Evolutionary conservation across 2,888 invertebrate genomes (phyloP).

Genomic region (Cryptus viduatorius): DNA sequence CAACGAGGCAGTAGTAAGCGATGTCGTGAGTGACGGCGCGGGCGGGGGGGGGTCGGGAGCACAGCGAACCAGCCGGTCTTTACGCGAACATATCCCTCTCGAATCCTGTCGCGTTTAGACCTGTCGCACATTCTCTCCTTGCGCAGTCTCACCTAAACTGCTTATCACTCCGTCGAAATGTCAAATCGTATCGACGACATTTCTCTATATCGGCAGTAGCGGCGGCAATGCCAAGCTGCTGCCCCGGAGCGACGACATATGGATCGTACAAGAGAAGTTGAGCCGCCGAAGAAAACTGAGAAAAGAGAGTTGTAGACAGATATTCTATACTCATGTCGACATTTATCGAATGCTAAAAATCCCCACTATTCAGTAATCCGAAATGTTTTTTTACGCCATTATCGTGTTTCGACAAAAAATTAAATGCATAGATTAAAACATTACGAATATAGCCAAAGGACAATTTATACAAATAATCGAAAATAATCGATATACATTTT

Average conservation of each 20-base stretch:
- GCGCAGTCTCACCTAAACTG: constrained; percentile 63
- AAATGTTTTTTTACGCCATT: no score
- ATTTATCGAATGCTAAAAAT: no score
- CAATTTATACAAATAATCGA: no score
- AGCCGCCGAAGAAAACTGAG: neutral
- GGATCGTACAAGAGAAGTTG: neutral
- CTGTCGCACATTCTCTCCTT: constrained; percentile 35
- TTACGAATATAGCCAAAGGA: no score
- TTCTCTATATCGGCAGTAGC: constrained; percentile 10
- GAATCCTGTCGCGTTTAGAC: constrained; percentile 13
- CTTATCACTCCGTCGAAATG: constrained; percentile 67
- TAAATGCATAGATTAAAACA: no score
- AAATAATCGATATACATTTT: no score
- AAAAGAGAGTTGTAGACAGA: constrained; percentile 18
- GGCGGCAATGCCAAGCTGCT: neutral
- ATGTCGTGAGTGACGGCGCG: constrained; percentile 37
- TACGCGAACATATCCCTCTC: constrained; percentile 40
- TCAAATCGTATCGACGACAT: constrained; percentile 69
- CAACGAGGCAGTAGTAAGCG: constrained; percentile 24
- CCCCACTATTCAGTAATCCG: no score
- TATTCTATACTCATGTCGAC: neutral
- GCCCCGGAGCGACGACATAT: neutral
- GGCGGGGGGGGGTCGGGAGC: neutral
- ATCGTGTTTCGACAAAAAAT: no score
- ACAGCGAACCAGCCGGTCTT: constrained; percentile 17